Base-by-base conservation (phyloP, 2,113 vertebrate species). In the Datnioides undecimradiatus region DNA sequence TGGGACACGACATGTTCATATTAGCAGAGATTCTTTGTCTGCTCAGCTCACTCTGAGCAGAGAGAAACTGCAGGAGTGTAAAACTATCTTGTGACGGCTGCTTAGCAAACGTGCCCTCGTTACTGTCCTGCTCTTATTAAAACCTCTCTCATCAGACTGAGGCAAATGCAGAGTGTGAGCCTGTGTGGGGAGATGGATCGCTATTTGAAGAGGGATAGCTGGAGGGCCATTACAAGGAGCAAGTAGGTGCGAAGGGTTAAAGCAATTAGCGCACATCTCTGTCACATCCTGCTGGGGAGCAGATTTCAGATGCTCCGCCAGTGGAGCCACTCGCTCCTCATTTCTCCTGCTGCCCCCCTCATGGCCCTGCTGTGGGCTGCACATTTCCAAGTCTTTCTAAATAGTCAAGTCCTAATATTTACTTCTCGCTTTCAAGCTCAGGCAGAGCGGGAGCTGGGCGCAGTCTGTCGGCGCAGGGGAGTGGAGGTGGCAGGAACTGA, bases 391-490 rank as follows among this genome's bases (percentile, higher is more conserved):
- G 73, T 76, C 79, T 73, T 88, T 93, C 91, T 89, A 88, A 91
- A 92, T 89, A 85, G 76, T 78, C 83, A 83, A 84, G 86, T 93
- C 88, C 88, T 93, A 95, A 93, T 94, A 94, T 95, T 95, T 94
- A 91, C 93, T 88, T 91, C 90, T 83, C 23, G 57, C 76, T 90
- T 93, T 90, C 87, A 90, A 87, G 87, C 71, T 57, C 8, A 66
- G 90, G 85, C 91, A 62, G 67, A 87, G 88, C 34, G 16, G 82
- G 77, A 89, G 85, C 79, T 74, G 57, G 57, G 80, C 11, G 66
- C 80, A 80, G 80, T 36, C 48, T 49, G 80, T 60, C 64, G 52
- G 73, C 19, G 76, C 31, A 52, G 71, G 36, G 46, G 80, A 73
- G 80, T 21, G 43, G 86, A 81, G 86, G 88, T 87, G 92, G 87